Percentiles rank a stretch among this genome's conserved stretches.
Conservation (phyloP, 2,797 vertebrate species). For the Lagothrix lagotricha region DNA sequence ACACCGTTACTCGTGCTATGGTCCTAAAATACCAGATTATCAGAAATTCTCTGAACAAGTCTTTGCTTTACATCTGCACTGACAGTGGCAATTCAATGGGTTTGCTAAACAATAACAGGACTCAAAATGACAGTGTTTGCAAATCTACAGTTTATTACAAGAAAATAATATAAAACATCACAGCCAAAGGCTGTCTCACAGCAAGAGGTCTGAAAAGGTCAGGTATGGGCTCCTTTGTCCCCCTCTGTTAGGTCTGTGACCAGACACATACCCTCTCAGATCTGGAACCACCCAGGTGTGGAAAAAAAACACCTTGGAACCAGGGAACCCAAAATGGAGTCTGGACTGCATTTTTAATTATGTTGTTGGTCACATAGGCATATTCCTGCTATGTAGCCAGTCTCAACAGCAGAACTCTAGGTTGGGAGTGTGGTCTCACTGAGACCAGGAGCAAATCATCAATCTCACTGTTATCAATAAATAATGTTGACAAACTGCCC, state of each 20-base stretch:
- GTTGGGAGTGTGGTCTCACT: neutral
- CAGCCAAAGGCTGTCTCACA: neutral
- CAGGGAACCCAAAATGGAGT: neutral
- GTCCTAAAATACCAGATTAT: neutral
- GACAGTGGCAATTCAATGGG: neutral
- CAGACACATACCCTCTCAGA: neutral
- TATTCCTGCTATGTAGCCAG: neutral
- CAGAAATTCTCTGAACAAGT: neutral
- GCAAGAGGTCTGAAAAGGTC: neutral
- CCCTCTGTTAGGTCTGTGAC: neutral
- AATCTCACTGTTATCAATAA: neutral
- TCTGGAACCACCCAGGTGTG: neutral
- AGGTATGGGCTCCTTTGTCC: neutral
- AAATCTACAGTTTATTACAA: neutral
- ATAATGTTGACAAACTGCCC: neutral
- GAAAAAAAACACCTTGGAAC: neutral
- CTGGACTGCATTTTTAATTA: neutral
- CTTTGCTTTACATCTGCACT: neutral
- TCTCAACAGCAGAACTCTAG: neutral
- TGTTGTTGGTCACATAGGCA: neutral
- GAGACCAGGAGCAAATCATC: neutral
- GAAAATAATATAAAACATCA: slow-evolving; percentile 20
- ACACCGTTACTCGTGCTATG: neutral
- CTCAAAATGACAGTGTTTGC: neutral
- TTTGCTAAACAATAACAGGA: slow-evolving; percentile 10